Base-by-base conservation (phyloP, 1,140 invertebrate species). In the Bombus impatiens region DNA sequence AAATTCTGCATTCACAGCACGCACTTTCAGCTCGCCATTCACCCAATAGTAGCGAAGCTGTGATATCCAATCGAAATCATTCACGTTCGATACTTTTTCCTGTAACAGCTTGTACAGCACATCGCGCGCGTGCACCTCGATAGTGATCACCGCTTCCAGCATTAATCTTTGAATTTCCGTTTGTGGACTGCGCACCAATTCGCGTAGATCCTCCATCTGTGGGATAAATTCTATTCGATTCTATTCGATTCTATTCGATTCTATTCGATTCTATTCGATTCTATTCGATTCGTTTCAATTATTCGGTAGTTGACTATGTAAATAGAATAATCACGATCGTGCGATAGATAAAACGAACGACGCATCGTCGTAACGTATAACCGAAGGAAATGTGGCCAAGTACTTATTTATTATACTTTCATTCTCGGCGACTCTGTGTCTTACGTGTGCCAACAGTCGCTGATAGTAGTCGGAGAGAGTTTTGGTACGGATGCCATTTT, bases 61-160 rank as follows among this genome's bases (percentile, higher is more conserved):
- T 89, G 97, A 97, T 25, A 97, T 97, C 98, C 98, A 98, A 76
- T 97, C 96, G 93, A 98, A 98, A 93, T 98, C 97, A 57, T 97
- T 96, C 25, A 96, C 95, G 89, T 95, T 96, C 22, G 92, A 93
- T 5, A 97, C 96, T 57, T 96, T 94, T n/a, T 96, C 95, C 62
- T 96, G 94, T 0, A 97, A 94, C 2, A 98, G 94, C 77, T 95
- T 95, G n/a, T 95, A 90, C 1, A 97, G 93, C 15, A 97, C 96
- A 89, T 97, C 97, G 78, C 97, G 91, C 0, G 97, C 96, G 91
- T 97, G 97, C 5, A 97, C 97, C 89, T 97, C 97, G 53, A 97
- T 96, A 22, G 97, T 97, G 84, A 97, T 97, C 40, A 97, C 94
- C 32, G 96, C 96, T n/a, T 96, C 96, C 9, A 96, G 71, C 86